Evolutionary conservation across 1,140 invertebrate genomes (phyloP).

Genomic region (Scylla paramamosain): DNA sequence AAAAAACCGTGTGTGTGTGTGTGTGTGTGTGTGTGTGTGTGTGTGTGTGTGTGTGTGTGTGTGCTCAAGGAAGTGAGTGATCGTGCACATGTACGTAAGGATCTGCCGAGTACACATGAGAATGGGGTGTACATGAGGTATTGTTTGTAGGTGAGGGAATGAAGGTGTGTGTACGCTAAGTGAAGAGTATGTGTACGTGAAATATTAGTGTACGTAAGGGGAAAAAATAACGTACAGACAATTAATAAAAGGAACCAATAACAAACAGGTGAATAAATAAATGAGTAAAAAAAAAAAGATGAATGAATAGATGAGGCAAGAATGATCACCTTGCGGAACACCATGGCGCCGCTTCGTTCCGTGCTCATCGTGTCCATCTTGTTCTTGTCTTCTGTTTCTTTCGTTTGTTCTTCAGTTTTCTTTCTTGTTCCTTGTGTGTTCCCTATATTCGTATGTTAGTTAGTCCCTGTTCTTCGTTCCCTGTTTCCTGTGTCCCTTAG

Average conservation of each 20-base stretch:
- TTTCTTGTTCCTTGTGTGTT: too few species aligned
- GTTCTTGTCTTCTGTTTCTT: too few species aligned
- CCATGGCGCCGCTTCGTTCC: neutral
- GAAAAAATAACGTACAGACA: too few species aligned
- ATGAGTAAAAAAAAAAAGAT: neutral
- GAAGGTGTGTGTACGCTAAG: too few species aligned
- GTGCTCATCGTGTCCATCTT: neutral
- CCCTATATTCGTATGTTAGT: too few species aligned
- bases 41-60: constrained; percentile 11
- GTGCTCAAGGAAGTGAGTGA: neutral
- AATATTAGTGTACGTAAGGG: neutral
- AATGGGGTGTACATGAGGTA: too few species aligned
- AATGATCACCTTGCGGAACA: neutral
- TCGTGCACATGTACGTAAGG: neutral
- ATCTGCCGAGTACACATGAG: too few species aligned
- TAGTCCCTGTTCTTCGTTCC: too few species aligned
- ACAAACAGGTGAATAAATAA: neutral
- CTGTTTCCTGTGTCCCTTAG: too few species aligned
- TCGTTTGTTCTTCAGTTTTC: too few species aligned
- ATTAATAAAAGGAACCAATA: neutral
- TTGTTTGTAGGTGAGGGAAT: too few species aligned
- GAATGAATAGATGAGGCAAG: neutral
- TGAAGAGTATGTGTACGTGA: too few species aligned
- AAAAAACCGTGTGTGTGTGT: neutral
- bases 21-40: neutral